Conservation (phyloP, 2,888 invertebrate species). For the Tetropium fuscum region DNA sequence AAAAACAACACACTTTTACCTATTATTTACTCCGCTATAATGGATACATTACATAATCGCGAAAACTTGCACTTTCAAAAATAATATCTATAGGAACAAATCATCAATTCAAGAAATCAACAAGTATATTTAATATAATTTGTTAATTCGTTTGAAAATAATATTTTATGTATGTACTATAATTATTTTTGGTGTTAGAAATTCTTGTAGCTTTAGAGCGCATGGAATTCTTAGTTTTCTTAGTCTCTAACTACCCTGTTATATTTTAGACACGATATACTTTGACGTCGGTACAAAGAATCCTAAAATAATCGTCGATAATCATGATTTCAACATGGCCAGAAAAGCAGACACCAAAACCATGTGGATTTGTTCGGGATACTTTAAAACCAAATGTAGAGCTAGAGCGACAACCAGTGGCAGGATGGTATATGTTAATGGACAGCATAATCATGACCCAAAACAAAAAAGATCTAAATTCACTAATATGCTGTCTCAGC, state of each 20-base stretch:
- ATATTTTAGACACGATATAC: conserved; percentile 48
- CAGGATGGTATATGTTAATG: conserved; percentile 48
- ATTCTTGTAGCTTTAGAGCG: conserved; percentile 2
- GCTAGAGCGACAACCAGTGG: conserved; percentile 51
- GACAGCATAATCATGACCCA: conserved; percentile 49
- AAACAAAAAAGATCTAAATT: conserved; percentile 42
- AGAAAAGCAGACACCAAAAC: conserved; percentile 50
- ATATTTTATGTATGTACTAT: no score
- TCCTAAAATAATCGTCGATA: conserved; percentile 53
- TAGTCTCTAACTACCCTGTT: conserved; percentile 6
- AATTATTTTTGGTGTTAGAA: no score
- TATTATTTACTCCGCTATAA: no score
- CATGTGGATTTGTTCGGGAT: conserved; percentile 51
- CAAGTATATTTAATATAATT: no score
- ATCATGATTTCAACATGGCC: conserved; percentile 52
- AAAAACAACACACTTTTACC: no score
- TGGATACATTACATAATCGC: no score
- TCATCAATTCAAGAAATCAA: no score
- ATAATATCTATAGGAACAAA: no score
- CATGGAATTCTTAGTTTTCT: background rate
- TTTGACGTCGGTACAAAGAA: conserved; percentile 51
- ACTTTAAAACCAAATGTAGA: conserved; percentile 53
- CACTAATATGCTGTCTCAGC: conserved; percentile 50
- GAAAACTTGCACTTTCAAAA: no score
- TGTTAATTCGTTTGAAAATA: no score